Evolutionary conservation across 2,888 invertebrate genomes (phyloP), one percentile per base, ranked within the genome.

Genomic region (Cephus rjabovi): DNA sequence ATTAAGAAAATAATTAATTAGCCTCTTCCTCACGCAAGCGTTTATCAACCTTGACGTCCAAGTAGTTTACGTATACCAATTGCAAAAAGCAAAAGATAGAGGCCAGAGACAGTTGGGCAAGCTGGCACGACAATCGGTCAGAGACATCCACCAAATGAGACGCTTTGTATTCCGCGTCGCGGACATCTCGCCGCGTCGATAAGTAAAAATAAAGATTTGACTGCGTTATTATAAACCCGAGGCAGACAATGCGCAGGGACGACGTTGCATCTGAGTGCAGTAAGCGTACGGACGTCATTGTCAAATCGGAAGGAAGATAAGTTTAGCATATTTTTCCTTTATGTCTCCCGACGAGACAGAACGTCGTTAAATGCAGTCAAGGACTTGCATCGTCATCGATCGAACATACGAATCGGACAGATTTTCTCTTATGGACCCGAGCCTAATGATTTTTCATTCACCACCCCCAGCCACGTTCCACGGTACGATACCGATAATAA

Each of bases 131-230:
- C 56, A 56, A 56, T 56, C 23, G 56, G 56, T 56, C 56, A 23
- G 9, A 56, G 56, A 56, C 56, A 81, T 86, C 79, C 80, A 84
- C 75, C 81, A 86, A 86, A 86, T 86, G 82, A 86, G 86, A 82
- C 83, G 85, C 82, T 86, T 82, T 86, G 86, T 86, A 86, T 86
- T 83, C 86, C 82, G 83, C 79, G 85, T 81, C 81, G 85, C 83
- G 56, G 56, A 23, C 56, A 56, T 56, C 40, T 15, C 40, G 40
- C 40, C 40, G 40, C 33, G 71, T 74, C 34, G 37, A 74, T 74
- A 35, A 74, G 37, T 30, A 37, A 74, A 74, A 37, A 34, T 34
- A 74, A 30, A 30, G n/a, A 74, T 30, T 37, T 37, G 34, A 35
- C 56, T 56, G 34, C 82, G 81, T 86, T 86, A 86, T 86, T 86